Evolutionary conservation across 2,888 invertebrate genomes (phyloP), one percentile per base, ranked within the genome.

Genomic region (Clivina fossor): DNA sequence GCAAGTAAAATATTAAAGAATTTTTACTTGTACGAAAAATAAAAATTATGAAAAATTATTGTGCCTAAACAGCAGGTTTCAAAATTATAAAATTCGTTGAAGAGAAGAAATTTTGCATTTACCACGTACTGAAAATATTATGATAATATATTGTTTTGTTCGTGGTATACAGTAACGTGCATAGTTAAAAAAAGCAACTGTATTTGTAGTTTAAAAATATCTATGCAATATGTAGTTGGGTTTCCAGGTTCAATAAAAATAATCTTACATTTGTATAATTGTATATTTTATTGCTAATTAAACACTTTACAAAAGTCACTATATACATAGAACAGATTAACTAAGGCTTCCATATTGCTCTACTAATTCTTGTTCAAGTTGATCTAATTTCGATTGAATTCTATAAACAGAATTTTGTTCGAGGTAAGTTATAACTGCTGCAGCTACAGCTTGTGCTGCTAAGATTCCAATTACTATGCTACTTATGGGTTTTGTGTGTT

Each of bases 381-480:
- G 71, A 22, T 63, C 47, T 5, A 80, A 63, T 66, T 77, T 76
- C 15, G 48, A 59, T 61, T 72, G 71, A 3, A 81, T 60, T n/a
- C 66, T 68, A 8, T 73, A 63, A 44, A 77, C 69, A 58, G 79
- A 81, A 60, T 74, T 75, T 59, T 79, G 75, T 74, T 88, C 82
- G 57, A 75, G 79, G 61, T 84, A 81, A 0, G 87, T 84, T 0
- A 88, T 62, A 22, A 75, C 67, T 32, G 82, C 77, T 0, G 82
- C 80, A 0, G 79, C 59, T 0, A 82, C 4, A 0, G 80, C 68
- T 54, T 89, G 84, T 0, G 74, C 66, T 0, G 76, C 62, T 4
- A 80, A 65, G 32, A 84, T 66, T 1, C 72, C 70, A 1, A 77
- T 73, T 8, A 84, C 60, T 0, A 74, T 71, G 1, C 77, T 78